Conservation (phyloP, 2,113 vertebrate species). For the Cygnus atratus region DNA sequence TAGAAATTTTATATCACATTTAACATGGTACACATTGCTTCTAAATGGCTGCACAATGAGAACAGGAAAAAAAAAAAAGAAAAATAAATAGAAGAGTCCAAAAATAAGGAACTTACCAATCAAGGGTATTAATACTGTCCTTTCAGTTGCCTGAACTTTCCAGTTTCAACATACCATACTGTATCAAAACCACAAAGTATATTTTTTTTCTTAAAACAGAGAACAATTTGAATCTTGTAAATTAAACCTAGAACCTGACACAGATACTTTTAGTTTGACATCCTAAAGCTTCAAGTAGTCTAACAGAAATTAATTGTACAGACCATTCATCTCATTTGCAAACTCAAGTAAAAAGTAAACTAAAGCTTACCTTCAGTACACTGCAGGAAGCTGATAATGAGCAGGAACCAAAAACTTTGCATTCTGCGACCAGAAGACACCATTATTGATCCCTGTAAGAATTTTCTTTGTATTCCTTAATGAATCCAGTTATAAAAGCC, state of each 20-base stretch:
- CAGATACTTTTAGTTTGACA: neutral
- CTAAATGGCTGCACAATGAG: neutral
- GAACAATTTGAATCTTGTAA: neutral
- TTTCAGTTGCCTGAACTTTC: neutral
- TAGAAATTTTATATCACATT: slow-evolving; percentile 7
- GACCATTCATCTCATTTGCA: neutral
- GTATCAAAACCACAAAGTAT: neutral
- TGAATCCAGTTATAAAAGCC: slow-evolving; percentile 88
- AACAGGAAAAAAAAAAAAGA: neutral
- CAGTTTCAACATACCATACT: neutral
- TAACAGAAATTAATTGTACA: neutral
- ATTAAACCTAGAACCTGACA: neutral
- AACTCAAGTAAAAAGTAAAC: neutral
- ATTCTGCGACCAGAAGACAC: slow-evolving; percentile 92
- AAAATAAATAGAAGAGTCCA: neutral
- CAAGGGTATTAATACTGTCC: neutral
- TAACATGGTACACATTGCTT: neutral
- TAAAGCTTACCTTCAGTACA: slow-evolving; percentile 91
- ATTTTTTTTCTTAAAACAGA: neutral
- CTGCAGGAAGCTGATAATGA: slow-evolving; percentile 90
- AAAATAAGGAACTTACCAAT: slow-evolving; percentile 1
- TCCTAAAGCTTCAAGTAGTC: neutral
- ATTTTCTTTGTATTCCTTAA: slow-evolving; percentile 86
- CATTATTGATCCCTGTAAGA: slow-evolving; percentile 88
- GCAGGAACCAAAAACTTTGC: slow-evolving; percentile 92